phyloP scores from a whole-genome alignment of 2,888 invertebrate genomes.

The Eristalis pertinax region DNA sequence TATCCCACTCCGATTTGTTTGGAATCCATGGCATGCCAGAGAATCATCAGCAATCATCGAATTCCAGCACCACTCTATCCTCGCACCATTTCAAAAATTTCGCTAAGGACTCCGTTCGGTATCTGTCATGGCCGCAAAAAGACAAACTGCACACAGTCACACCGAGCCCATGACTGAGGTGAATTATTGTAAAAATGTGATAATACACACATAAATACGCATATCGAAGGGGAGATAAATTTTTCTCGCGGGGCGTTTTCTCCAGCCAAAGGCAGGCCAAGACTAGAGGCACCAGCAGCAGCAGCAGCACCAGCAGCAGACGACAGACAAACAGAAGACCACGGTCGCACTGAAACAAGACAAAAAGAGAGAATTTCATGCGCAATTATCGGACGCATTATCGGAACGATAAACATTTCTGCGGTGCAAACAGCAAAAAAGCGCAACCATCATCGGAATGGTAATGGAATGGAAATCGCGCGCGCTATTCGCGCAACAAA shows the following conservation, averaged over 20 bases:
- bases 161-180: constrained; percentile 13
- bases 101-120: neutral
- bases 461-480: constrained; percentile 71
- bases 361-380: constrained; percentile 50
- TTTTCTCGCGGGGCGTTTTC: constrained; percentile 30
- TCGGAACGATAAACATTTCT: constrained; percentile 70
- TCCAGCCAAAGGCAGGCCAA: neutral
- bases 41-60: neutral
- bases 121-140: neutral
- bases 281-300: neutral
- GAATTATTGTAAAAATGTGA: constrained; percentile 67
- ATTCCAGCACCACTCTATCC: constrained; percentile 4
- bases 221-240: constrained; percentile 48
- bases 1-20: neutral
- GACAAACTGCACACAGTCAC: neutral
- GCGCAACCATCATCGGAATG: constrained; percentile 70
- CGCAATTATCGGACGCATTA: constrained; percentile 71
- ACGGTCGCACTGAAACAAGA: neutral
- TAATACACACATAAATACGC: constrained; percentile 68
- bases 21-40: neutral
- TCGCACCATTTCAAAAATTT: constrained; percentile 22
- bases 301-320: neutral
- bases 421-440: constrained; percentile 55
- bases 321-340: neutral
- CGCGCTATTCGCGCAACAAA: constrained; percentile 58